A percentile compares a stretch with the other conserved stretches of the same genome.
These are phyloP conservation scores for Melanotaenia parkinsoni DNA, from an alignment of 2,797 vertebrate genomes.

Conservation along the genomic window DNA sequence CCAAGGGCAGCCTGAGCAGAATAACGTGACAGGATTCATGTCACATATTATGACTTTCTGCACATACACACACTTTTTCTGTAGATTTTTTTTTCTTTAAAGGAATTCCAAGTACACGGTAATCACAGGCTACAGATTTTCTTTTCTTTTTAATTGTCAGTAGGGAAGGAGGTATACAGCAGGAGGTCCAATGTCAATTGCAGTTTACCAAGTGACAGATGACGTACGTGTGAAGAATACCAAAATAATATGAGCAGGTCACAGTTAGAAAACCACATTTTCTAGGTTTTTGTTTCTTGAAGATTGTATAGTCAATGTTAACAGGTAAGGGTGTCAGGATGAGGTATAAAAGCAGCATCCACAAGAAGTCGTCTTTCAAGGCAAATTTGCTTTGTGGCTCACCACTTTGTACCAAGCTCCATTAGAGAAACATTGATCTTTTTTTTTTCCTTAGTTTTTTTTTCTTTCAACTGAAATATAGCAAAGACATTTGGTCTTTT, in stretches of 20 bases:
- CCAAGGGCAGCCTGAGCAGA: constrained; percentile 14
- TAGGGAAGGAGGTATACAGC: neutral
- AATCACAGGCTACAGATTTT: constrained; percentile 11
- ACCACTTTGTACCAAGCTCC: no score
- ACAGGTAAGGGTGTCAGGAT: neutral
- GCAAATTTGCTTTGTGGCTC: no score
- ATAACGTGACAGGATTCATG: constrained; percentile 6
- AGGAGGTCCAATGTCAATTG: constrained; percentile 33
- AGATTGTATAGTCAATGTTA: neutral
- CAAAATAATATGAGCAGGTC: constrained; percentile 18
- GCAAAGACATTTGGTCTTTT: no score
- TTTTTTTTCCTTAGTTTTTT: no score
- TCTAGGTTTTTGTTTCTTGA: neutral
- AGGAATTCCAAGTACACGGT: neutral
- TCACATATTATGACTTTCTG: constrained; percentile 5
- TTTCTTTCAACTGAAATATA: no score
- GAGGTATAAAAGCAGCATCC: no score
- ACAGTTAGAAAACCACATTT: neutral
- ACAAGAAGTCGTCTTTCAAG: no score
- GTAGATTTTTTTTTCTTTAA: neutral
- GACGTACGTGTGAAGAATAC: constrained; percentile 5
- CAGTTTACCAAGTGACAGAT: constrained; percentile 14
- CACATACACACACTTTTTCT: neutral
- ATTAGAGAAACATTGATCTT: no score
- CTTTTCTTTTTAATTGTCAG: constrained; percentile 15